Percentiles rank a stretch among this genome's conserved stretches.
These are phyloP conservation scores for Octomys mimax DNA, from an alignment of 2,797 vertebrate genomes.

Conservation along the genomic window DNA sequence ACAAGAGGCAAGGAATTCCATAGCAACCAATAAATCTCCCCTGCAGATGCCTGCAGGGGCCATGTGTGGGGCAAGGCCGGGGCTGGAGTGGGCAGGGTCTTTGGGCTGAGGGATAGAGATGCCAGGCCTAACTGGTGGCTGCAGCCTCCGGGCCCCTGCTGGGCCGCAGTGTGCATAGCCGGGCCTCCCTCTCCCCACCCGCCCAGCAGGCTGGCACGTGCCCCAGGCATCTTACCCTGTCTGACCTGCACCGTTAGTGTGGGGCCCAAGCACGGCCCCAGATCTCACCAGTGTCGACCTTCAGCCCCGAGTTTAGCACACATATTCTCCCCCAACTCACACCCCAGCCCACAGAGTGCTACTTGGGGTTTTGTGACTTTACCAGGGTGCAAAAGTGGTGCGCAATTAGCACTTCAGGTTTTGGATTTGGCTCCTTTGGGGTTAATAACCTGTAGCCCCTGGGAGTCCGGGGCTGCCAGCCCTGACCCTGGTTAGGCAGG, in stretches of 20 bases:
- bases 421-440: too few relatives aligned
- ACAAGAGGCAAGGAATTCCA: not conserved
- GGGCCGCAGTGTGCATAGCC: not conserved
- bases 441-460: not conserved
- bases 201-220: too few relatives aligned
- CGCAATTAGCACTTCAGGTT: not conserved
- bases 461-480: too few relatives aligned
- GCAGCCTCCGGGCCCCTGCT: too few relatives aligned
- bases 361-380: too few relatives aligned
- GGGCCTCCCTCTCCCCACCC: not conserved
- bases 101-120: not conserved
- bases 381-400: not conserved
- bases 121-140: not conserved
- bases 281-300: not conserved
- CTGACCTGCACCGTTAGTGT: not conserved
- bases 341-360: not conserved
- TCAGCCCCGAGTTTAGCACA: not conserved
- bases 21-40: too few relatives aligned
- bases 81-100: accelerated
- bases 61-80: too few relatives aligned
- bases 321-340: not conserved
- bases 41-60: not conserved
- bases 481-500: not conserved
- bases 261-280: not conserved
- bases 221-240: accelerated